Evolutionary conservation across 2,888 invertebrate genomes (phyloP), one percentile per base, ranked within the genome.

Genomic region (Eristalis arbustorum): DNA sequence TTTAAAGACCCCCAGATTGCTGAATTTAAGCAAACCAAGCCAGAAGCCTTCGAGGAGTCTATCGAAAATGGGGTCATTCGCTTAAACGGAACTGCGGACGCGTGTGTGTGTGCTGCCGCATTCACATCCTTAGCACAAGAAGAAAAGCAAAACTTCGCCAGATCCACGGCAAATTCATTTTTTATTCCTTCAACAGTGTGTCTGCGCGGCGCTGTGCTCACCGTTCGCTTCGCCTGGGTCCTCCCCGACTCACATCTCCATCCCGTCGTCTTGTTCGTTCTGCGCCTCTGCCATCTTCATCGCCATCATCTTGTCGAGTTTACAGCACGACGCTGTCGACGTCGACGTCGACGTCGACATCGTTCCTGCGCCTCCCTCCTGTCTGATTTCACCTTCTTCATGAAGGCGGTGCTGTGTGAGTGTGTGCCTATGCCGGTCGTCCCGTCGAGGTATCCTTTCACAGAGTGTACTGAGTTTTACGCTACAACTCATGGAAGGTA

Each of bases 21-120:
- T n/a, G 22, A 42, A 40, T 71, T 18, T 22, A 64, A 64, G 31
- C 31, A 31, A 31, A 31, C 31, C 3, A 31, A 5, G 31, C 1
- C 10, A 31, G 6, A 31, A 31, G 8, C 25, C n/a, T 56, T 28
- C 49, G 34, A 37, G 25, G 25, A 25, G 25, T 1, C 49, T 74
- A 69, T 80, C 62, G 59, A 63, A 80, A 80, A 80, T 68, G 63
- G 74, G 80, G 80, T 63, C 80, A 80, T 68, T 80, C 80, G 74
- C 80, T 74, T 80, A 80, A 74, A 72, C 40, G 57, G 63, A 69
- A 64, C 63, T 56, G 37, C 63, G 68, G 37, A 68, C 73, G n/a
- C 66, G 57, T 77, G 69, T 71, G 57, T 59, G 59, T 22, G 64
- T 31, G 18, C 3, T 3, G 3, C 3, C 25, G 1, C 25, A 25